Evolutionary conservation across 1,140 invertebrate genomes (phyloP), one percentile per base, ranked within the genome.

Genomic region (Probaryconus sp.): DNA sequence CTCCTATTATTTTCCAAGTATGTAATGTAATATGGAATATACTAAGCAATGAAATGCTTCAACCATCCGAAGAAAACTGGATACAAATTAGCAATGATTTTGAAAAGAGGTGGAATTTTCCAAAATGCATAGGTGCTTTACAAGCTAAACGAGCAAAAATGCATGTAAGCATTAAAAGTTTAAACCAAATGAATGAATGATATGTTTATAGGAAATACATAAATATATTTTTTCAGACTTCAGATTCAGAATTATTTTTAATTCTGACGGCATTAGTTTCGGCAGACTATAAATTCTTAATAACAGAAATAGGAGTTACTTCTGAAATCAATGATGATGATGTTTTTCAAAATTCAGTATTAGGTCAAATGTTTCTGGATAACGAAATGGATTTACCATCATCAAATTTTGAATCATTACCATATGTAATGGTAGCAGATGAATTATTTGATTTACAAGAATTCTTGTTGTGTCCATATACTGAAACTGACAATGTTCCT

Each of bases 1-100:
- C 13, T 2, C 33, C 9, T 26, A 30, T 61, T 2, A 50, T 61
- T 20, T 26, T 35, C 24, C 11, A 10, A 48, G 21, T 40, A 4
- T 61, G 43, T 6, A 16, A 61, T 13, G 43, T 24, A 5, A 40
- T 61, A 7, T 61, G 56, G 42, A 37, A 35, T n/a, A 18, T 58
- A 21, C 26, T 56, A 6, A 43, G 28, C 5, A 7, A 31, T 18
- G 26, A 56, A 1, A 20, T 43, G 26, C 43, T 56, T 56, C 13
- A 56, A 33, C 53, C 53, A 43, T 13, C 38, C 5, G 21, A 42
- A 33, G 11, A 42, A 56, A 42, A 42, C 5, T 56, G 53, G 53
- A 10, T 33, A 2, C 7, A 14, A 43, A 17, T 56, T 7, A 56
- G 53, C 5, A 7, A 43, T 43, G 35, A 56, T 13, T 56, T 56